phyloP scores from a whole-genome alignment of 2,797 vertebrate genomes.

The Sebastes umbrosus region DNA sequence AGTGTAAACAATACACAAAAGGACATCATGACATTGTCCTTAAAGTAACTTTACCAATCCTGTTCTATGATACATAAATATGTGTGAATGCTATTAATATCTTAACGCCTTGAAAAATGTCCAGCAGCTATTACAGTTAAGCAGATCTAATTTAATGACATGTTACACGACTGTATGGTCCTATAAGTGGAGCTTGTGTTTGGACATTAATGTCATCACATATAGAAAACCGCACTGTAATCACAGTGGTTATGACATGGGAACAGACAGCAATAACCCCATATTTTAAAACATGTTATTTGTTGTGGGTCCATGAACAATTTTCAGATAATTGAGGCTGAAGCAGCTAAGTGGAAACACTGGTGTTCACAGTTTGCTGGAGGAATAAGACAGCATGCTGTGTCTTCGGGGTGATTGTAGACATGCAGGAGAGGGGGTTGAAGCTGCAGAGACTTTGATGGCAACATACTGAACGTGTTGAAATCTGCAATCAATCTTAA shows the following conservation, averaged over 20 bases:
- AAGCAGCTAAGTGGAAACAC: conserved; percentile 48
- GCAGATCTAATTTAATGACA: background rate
- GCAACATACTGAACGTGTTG: background rate
- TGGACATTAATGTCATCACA: background rate
- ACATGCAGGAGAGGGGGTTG: conserved; percentile 51
- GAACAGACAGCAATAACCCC: background rate
- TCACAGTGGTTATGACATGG: background rate
- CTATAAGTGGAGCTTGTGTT: background rate
- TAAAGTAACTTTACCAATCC: background rate
- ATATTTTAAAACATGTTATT: background rate
- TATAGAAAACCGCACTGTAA: background rate
- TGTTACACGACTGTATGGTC: background rate
- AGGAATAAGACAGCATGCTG: conserved; percentile 56
- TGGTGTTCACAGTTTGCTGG: conserved; percentile 30
- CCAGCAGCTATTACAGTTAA: background rate
- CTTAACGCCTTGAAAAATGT: background rate
- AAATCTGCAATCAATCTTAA: conserved; percentile 39
- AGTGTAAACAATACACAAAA: background rate
- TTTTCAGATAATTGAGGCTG: background rate
- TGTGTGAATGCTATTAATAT: background rate
- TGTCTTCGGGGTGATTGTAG: conserved; percentile 18
- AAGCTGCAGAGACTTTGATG: conserved; percentile 12
- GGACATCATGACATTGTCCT: background rate
- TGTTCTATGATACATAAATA: background rate
- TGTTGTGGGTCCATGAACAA: background rate